Base-by-base conservation (phyloP, 1,140 invertebrate species). In the Drosophila burlai region DNA sequence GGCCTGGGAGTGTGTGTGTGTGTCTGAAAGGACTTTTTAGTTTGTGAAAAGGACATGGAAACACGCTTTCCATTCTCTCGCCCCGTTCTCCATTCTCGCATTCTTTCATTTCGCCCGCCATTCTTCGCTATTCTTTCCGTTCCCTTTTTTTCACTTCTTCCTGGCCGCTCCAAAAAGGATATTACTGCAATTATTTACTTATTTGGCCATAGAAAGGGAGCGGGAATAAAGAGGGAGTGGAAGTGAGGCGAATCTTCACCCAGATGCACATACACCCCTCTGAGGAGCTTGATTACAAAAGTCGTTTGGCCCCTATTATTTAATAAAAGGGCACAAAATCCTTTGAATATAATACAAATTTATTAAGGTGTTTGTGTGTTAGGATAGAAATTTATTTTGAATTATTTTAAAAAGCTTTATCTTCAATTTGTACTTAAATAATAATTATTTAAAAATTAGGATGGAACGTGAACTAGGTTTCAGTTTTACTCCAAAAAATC, bases 171-270 rank as follows among this genome's bases (percentile, higher is more conserved):
- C 81, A 76, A 81, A 89, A 78, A 89, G 84, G 84, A 89, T 90
- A 89, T 89, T 87, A 89, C 85, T 89, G 84, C 84, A 89, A 89
- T 89, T 89, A 89, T 90, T 89, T 89, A 89, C 85, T 89, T 89
- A 89, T 89, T 89, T 89, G 85, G 84, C 57, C 69, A 84, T 84
- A 90, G 84, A 89, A 84, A 83, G 83, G 73, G 80, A 66, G 76
- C 65, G 57, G 46, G 77, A 69, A 83, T 67, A 82, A 76, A 60
- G 72, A 65, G 66, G 46, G 72, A 83, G 52, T 71, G 69, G 69
- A 80, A 68, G 57, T 61, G 49, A 31, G 66, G 76, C 54, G 72
- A 78, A 68, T 82, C 81, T 67, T 65, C 29, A 40, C 65, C 45
- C 63, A 87, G 67, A 42, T 71, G 47, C 60, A 72, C 42, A 46